Base-by-base conservation (phyloP, 2,113 vertebrate genomes). In the Campylomormyrus numenius region DNA sequence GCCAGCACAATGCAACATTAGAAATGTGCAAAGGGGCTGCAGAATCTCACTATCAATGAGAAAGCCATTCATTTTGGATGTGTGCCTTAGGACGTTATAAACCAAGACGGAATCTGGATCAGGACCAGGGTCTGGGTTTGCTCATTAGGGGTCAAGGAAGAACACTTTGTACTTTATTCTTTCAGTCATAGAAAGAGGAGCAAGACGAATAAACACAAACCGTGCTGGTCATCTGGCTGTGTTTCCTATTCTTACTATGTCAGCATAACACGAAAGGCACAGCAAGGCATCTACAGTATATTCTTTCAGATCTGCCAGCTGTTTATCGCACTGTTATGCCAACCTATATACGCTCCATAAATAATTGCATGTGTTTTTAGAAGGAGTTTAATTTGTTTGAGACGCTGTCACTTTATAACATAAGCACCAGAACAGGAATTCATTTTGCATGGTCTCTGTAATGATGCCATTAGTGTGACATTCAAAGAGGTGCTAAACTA, bases 391-490 rank as follows among this genome's bases (percentile, higher is more conserved):
- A 85, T 85, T 85, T 85, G 83, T 85, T 85, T 45, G 83, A 85
- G 83, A 46, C 27, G 46, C 11, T n/a, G 46, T 89, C 58, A 87
- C 48, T 56, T 52, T 86, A 46, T 77, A 39, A 35, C n/a, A 58
- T 52, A 77, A 87, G 58, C 5, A 58, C 35, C 46, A 39, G 49
- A 48, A 77, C 87, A 42, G 49, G 62, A 90, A 85, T 85, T 85
- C 53, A 83, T 90, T 90, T 90, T 88, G 88, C 90, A 89, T 52
- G 46, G 45, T 86, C 50, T 85, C 52, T 90, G 84, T 89, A 90
- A 89, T 89, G 70, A 89, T 87, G 88, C 70, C 84, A 90, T 90
- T 89, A 91, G 90, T 31, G 39, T 48, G 48, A 45, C 70, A 90
- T 85, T 90, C 80, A 84, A 83, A 62, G 45, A 86, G 77, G 85